Conservation (phyloP, 2,888 invertebrate genomes). For the Mythimna vitellina region DNA sequence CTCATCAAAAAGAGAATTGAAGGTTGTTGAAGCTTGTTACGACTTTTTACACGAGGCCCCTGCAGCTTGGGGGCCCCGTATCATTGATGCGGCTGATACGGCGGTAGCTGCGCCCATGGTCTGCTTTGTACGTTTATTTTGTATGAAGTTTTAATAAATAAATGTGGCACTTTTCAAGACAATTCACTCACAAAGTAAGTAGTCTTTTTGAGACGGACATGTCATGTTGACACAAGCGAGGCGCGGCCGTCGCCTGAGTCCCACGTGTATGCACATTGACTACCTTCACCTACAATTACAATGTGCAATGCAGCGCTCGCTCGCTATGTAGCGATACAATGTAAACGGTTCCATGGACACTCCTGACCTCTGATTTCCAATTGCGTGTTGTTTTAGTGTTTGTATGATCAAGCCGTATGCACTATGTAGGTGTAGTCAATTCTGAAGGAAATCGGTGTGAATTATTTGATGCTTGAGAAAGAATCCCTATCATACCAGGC, state of each 20-base stretch:
- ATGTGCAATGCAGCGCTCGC: background rate
- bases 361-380: background rate
- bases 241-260: background rate
- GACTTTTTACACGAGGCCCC: too few relatives aligned
- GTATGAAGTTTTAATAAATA: too few relatives aligned
- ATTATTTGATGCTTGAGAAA: background rate
- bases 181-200: too few relatives aligned
- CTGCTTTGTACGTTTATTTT: too few relatives aligned
- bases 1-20: too few relatives aligned
- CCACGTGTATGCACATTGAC: background rate
- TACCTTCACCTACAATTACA: slow-evolving; percentile 1
- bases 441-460: background rate
- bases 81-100: too few relatives aligned
- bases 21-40: too few relatives aligned
- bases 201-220: background rate
- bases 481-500: background rate
- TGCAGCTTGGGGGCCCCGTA: too few relatives aligned
- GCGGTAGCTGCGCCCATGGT: too few relatives aligned
- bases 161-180: background rate
- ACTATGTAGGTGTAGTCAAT: background rate
- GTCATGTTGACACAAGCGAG: background rate
- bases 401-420: too few relatives aligned
- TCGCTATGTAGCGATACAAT: background rate
- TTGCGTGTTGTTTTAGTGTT: too few relatives aligned
- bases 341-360: background rate